Evolutionary conservation across 2,113 vertebrate species (phyloP).

Genomic region (Herpetotheres cachinnans): DNA sequence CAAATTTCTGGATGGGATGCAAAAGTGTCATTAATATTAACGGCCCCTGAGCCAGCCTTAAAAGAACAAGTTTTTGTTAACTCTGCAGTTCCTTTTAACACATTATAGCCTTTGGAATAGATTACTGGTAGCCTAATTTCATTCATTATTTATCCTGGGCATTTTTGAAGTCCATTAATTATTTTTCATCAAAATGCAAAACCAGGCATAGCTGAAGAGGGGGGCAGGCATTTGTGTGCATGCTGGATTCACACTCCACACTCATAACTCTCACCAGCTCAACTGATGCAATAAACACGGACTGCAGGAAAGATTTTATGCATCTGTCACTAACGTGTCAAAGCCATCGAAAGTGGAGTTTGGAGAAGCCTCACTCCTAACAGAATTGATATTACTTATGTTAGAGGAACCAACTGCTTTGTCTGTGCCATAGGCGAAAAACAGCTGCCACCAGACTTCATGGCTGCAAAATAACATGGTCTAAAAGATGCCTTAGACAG

Average conservation of each 20-base stretch:
- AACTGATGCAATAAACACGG: background rate
- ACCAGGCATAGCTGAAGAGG: background rate
- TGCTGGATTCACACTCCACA: background rate
- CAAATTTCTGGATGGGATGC: background rate
- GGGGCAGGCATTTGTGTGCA: background rate
- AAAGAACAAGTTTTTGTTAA: background rate
- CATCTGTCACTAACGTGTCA: background rate
- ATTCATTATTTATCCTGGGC: constrained; percentile 23
- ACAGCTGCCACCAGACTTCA: background rate
- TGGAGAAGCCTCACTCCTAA: background rate
- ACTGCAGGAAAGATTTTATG: background rate
- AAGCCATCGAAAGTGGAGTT: background rate
- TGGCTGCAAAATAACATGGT: background rate
- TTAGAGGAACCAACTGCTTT: background rate
- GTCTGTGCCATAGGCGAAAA: background rate
- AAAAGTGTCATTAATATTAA: background rate
- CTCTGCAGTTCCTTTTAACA: constrained; percentile 14
- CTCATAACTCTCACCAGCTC: background rate
- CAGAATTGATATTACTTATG: background rate
- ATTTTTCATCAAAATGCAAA: constrained; percentile 23
- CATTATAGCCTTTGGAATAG: background rate
- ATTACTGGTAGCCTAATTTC: background rate
- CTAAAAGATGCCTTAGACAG: background rate
- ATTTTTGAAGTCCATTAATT: constrained; percentile 9
- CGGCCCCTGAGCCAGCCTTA: background rate